Evolutionary conservation across 2,888 invertebrate genomes (phyloP), one percentile per base, ranked within the genome.

Genomic region (Saturnia japonica): DNA sequence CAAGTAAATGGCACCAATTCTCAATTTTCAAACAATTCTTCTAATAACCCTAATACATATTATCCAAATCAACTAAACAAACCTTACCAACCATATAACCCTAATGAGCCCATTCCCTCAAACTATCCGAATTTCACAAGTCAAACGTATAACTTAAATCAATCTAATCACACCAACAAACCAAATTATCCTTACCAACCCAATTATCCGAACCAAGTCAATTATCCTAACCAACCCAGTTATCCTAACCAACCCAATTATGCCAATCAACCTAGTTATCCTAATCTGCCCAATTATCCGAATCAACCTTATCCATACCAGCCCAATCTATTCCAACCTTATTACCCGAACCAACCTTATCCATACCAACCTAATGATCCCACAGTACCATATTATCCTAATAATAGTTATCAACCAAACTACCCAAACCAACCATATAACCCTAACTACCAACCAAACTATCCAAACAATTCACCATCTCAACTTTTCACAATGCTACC

Each of bases 361-460:
- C 64, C 64, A n/a, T 62, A 62, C 62, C 64, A 40, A 40, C 64
- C 64, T 11, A n/a, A 40, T 45, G 1, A 74, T 67, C 75, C 72
- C 34, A 75, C 51, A 67, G 69, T 42, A 19, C 69, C 73, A 2
- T 70, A 72, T 64, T 34, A 47, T 40, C 71, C 73, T 19, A 40
- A 64, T 9, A 40, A 34, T 40, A n/a, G 19, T 64, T 40, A 71
- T 28, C 74, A 75, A n/a, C 76, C 76, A 9, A 67, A 57, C 19
- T 73, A 72, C 42, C 80, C 73, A 22, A 73, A 72, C 43, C 62
- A 71, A 16, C 72, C 74, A 25, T 73, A 78, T 16, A 62, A 62
- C 34, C 62, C 62, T 34, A 16, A 62, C 34, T 76, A 67, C 9
- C 75, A 70, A 60, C 79, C 75, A 62, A 74, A 76, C n/a, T 60